A percentile compares a stretch with the other conserved stretches of the same genome.
Conservation (phyloP, 2,113 vertebrate species). For the Ailuropoda melanoleuca region DNA sequence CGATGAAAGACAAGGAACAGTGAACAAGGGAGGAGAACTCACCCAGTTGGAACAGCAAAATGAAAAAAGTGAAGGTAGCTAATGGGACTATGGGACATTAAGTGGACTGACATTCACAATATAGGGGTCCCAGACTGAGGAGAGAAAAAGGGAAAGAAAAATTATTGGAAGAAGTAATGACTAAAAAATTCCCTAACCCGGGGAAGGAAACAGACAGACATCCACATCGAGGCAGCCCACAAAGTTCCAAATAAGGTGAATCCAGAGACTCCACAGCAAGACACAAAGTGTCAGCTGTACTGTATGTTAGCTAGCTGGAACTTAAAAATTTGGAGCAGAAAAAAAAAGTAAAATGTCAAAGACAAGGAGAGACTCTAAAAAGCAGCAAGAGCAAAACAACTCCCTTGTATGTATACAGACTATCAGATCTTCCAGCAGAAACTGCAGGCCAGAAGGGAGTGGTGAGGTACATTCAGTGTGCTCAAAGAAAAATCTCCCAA, state of each 20-base stretch:
- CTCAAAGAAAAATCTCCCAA: background rate
- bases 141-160: background rate
- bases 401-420: background rate
- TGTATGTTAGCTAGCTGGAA: background rate
- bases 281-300: background rate
- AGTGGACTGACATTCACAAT: background rate
- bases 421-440: background rate
- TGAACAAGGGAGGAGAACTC: background rate
- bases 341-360: background rate
- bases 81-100: background rate
- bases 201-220: background rate
- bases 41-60: background rate
- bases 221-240: background rate
- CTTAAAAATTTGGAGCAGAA: background rate
- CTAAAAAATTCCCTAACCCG: background rate
- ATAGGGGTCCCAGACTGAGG: background rate
- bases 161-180: background rate
- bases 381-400: background rate
- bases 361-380: background rate
- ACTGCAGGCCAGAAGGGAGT: background rate
- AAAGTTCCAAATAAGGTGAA: background rate
- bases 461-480: background rate
- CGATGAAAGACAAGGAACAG: background rate
- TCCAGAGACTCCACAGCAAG: background rate
- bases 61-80: background rate